Evolutionary conservation across 2,888 invertebrate genomes (phyloP).

Genomic region (Acronicta alni): DNA sequence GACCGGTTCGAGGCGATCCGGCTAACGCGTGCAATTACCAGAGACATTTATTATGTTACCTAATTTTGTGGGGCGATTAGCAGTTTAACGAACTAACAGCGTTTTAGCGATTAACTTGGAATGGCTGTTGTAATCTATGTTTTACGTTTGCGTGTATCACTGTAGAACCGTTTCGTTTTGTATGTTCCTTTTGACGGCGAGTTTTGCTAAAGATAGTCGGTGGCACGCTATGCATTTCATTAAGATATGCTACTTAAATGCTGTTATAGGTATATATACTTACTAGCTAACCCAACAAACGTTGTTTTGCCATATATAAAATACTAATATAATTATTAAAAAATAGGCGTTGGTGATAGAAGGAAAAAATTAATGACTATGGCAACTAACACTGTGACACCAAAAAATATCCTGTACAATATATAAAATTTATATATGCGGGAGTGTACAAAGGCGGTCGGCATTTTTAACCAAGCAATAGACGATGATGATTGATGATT

Average conservation of each 20-base stretch:
- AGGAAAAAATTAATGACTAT: too few species aligned
- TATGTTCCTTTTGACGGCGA: constrained; percentile 28
- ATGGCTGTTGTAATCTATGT: constrained; percentile 55
- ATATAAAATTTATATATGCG: too few species aligned
- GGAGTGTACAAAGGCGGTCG: too few species aligned
- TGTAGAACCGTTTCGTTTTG: constrained; percentile 26
- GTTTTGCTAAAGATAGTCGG: constrained; percentile 29
- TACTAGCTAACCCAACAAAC: too few species aligned
- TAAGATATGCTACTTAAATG: constrained; percentile 40
- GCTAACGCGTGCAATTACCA: constrained; percentile 57
- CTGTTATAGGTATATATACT: too few species aligned
- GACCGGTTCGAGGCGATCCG: constrained; percentile 50
- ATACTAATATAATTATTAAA: too few species aligned
- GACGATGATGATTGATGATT: too few species aligned
- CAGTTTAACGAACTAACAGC: constrained; percentile 64
- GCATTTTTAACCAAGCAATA: too few species aligned
- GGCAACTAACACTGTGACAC: too few species aligned
- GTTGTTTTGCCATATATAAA: too few species aligned
- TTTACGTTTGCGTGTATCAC: constrained; percentile 56
- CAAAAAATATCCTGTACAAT: too few species aligned
- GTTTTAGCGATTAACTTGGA: constrained; percentile 63
- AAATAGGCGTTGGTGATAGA: too few species aligned
- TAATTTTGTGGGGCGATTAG: constrained; percentile 66
- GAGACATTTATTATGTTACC: constrained; percentile 63
- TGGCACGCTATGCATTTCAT: constrained; percentile 48